These are phyloP conservation scores for Hemitrygon akajei DNA, from an alignment of 2,797 vertebrate species.

Conservation along the genomic window DNA sequence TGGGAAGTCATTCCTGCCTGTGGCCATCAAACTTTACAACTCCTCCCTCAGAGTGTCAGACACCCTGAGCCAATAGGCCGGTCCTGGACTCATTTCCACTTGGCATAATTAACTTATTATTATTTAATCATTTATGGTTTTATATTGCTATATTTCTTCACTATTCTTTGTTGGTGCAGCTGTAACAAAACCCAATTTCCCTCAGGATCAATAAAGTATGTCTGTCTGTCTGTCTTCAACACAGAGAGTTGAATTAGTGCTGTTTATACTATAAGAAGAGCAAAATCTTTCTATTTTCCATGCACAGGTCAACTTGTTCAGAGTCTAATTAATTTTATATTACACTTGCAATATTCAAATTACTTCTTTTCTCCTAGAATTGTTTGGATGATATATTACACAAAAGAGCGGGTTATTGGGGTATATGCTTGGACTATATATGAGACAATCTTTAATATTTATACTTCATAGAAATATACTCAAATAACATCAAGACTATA, in stretches of 20 bases:
- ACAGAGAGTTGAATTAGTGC: neutral
- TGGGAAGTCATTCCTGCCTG: no score
- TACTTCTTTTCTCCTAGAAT: neutral
- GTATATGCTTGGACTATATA: neutral
- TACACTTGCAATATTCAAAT: neutral
- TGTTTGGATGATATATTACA: neutral
- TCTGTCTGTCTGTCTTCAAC: no score
- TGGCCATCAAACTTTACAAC: no score
- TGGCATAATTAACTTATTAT: no score
- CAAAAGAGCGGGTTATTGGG: neutral
- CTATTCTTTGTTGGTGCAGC: no score
- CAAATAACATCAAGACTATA: neutral
- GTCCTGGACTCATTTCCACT: no score
- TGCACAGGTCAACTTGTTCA: neutral
- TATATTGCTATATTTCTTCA: no score
- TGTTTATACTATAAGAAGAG: neutral
- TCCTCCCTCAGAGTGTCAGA: no score
- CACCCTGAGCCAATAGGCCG: no score
- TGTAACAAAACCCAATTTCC: no score
- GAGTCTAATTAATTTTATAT: neutral
- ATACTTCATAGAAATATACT: neutral
- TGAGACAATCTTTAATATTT: neutral
- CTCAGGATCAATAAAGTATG: no score
- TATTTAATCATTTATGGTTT: no score
- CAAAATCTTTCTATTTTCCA: neutral